These are phyloP conservation scores for Philopotamus ludificatus DNA, from an alignment of 1,140 invertebrate genomes.

Conservation along the genomic window DNA sequence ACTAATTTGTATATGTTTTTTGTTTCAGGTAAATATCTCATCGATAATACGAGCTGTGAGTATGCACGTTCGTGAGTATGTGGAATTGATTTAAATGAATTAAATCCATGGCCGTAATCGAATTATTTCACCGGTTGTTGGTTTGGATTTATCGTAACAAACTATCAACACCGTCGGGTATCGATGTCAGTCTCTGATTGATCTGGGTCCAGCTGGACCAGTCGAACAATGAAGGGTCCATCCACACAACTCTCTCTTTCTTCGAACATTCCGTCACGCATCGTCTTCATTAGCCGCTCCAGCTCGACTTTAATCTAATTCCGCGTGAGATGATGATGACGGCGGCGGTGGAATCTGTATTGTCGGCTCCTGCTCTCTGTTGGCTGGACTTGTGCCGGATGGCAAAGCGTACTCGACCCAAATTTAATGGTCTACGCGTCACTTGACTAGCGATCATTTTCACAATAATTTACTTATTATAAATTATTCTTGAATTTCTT, in stretches of 20 bases:
- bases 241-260: background rate
- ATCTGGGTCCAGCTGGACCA: background rate
- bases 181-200: background rate
- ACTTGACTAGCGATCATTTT: no score
- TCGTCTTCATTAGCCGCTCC: constrained; percentile 18
- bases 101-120: background rate
- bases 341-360: background rate
- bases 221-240: background rate
- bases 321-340: constrained; percentile 16
- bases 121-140: background rate
- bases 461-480: no score
- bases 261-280: constrained; percentile 22
- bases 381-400: no score
- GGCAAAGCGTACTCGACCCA: background rate
- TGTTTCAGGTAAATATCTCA: background rate
- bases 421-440: no score
- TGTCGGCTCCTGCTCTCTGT: no score
- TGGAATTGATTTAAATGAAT: background rate
- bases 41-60: background rate
- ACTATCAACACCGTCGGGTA: no score
- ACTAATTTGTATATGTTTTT: no score
- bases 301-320: constrained; percentile 19
- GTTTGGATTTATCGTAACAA: no score
- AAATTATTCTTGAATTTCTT: no score
- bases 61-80: background rate